Evolutionary conservation across 2,888 invertebrate species (phyloP).

Genomic region (Eubasilissa splendida): DNA sequence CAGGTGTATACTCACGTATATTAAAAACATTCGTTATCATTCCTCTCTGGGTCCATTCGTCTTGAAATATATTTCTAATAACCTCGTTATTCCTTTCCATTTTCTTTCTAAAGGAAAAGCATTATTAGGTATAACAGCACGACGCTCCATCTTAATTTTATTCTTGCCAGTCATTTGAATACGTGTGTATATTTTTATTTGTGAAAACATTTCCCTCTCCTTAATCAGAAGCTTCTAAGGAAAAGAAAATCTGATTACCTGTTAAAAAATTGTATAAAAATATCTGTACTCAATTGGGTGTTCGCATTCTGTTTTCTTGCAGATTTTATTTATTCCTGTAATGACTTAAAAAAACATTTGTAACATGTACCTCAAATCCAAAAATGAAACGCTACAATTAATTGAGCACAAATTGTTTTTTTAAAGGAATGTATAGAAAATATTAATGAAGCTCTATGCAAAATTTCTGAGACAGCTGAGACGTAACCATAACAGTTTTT

Average conservation of each 20-base stretch:
- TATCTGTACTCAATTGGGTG: constrained; percentile 7
- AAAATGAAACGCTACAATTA: too few relatives aligned
- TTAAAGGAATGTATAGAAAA: too few relatives aligned
- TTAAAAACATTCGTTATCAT: too few relatives aligned
- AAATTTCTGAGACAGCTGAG: too few relatives aligned
- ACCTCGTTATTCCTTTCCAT: background rate
- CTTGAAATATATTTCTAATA: constrained; percentile 18
- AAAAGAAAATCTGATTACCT: constrained; percentile 31
- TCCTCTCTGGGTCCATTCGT: background rate
- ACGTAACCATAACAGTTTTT: too few relatives aligned
- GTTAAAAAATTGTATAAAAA: constrained; percentile 30
- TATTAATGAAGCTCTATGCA: too few relatives aligned
- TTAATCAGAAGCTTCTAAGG: constrained; percentile 34
- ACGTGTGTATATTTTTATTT: constrained; percentile 31
- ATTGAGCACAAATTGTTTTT: too few relatives aligned
- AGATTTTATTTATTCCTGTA: constrained; percentile 1
- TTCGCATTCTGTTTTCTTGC: background rate
- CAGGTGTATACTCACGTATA: too few relatives aligned
- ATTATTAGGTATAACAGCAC: constrained; percentile 21
- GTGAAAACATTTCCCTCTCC: constrained; percentile 17
- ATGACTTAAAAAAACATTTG: background rate
- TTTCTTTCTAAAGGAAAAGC: background rate
- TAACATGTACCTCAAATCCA: background rate
- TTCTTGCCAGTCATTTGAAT: constrained; percentile 15
- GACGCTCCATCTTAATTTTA: constrained; percentile 25